Base-by-base conservation (phyloP, 2,888 invertebrate species). In the Caenorhabditis becei region DNA sequence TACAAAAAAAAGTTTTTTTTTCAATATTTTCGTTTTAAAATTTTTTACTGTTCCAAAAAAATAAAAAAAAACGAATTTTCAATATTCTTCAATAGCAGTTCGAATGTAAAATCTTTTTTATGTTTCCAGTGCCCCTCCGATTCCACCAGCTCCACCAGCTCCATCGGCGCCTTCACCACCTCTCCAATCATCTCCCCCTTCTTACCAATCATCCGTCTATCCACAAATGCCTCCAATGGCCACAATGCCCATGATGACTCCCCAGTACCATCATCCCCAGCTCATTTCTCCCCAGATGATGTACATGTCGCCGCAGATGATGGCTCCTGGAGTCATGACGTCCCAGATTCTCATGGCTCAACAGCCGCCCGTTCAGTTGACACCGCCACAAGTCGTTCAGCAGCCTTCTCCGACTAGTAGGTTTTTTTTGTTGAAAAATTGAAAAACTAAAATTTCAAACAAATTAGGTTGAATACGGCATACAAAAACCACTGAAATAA, bases 231-330 rank as follows among this genome's bases (percentile, higher is more conserved):
- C 56, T 32, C 71, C 37, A 44, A 20, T 63, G 35, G 47, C 23
- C n/a, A 35, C 70, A 7, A 61, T 70, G 51, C 61, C 70, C 5
- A 49, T 59, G 62, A 20, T 71, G 20, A 11, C 11, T 18, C 71
- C 59, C n/a, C 70, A 70, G 49, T 69, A 69, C 18, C 77, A 61
- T 26, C 77, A 49, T 23, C 77, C 53, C 14, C 56, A 56, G 65
- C 28, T 66, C 18, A 47, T 61, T 24, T 59, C 41, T 20, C 62
- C 53, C 23, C 69, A 44, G 20, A 70, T 77, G 61, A 41, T 63
- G 56, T 77, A 67, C 28, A 62, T 62, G 54, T 56, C 59, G 37
- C 78, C 56, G n/a, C 62, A 35, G 4, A 23, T 67, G 37, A 28
- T 35, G 35, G 10, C 59, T 5, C 56, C 24, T 14, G 28, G 14